Evolutionary conservation across 2,113 vertebrate species (phyloP), one percentile per base, ranked within the genome.

Genomic region (Tyrannus savana): DNA sequence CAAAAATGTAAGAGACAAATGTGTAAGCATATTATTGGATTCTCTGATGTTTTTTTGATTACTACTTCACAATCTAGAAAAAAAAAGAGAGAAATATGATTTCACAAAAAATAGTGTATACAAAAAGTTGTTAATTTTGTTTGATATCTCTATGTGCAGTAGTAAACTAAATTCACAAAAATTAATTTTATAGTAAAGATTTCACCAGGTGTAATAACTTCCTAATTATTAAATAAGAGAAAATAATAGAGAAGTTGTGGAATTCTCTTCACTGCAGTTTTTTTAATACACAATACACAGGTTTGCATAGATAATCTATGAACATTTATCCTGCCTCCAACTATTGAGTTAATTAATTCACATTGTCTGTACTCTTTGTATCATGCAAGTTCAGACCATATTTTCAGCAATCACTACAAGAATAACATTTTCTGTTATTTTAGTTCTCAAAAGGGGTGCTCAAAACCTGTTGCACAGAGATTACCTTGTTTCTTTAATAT

Each of bases 61-160:
- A 5, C 21, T 84, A 53, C 53, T 87, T 77, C 25, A 23, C 7
- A 37, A 35, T 33, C 27, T 39, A 47, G 41, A 9, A 81, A 12
- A 53, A 44, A n/a, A 25, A 50, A 4, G 1, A 67, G 1, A 59
- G 1, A 39, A 31, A 42, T 23, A 44, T 12, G 2, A 35, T 60
- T 62, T 75, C 7, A 35, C 13, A 3, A 21, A 25, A 55, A 25
- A 35, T 6, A 42, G 6, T 17, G 23, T 17, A 10, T 16, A 60
- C 9, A 41, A 77, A 78, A 55, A 42, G 2, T 9, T 68, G 1
- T 46, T 66, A 42, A 19, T 37, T 56, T 14, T 44, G 8, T 56
- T 82, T 0, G 0, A 8, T 47, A 56, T 52, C 15, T 44, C 33
- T 28, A 42, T 7, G 2, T 24, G 31, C 16, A 44, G 22, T 15